phyloP scores from a whole-genome alignment of 2,888 invertebrate species.

The Pyrrhia umbra region DNA sequence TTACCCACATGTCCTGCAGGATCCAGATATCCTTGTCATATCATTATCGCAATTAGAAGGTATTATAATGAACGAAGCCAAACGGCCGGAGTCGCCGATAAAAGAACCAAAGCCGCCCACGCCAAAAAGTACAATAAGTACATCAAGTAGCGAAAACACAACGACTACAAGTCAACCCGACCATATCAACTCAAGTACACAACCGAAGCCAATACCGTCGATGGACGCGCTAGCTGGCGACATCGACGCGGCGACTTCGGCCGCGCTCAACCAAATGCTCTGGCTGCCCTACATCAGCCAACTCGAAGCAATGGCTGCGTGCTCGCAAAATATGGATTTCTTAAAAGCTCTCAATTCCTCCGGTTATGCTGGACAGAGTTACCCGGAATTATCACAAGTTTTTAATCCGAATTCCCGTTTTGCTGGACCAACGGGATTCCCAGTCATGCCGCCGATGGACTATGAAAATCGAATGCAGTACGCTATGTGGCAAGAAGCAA shows the following conservation, averaged over 20 bases:
- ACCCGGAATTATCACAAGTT: constrained; percentile 88
- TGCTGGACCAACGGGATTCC: constrained; percentile 82
- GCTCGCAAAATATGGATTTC: constrained; percentile 90
- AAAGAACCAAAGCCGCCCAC: constrained; percentile 65
- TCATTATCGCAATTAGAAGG: constrained; percentile 93
- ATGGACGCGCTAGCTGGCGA: constrained; percentile 90
- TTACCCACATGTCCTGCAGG: constrained; percentile 93
- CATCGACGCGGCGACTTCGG: constrained; percentile 92
- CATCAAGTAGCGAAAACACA: constrained; percentile 69
- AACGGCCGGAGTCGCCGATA: constrained; percentile 67
- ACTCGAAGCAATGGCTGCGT: constrained; percentile 90
- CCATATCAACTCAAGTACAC: constrained; percentile 65
- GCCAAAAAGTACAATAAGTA: constrained; percentile 67
- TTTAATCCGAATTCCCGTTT: constrained; percentile 82
- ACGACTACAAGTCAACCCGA: constrained; percentile 69
- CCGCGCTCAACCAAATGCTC: constrained; percentile 93
- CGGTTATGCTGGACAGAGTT: constrained; percentile 87
- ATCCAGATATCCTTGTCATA: constrained; percentile 94
- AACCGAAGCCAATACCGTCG: constrained; percentile 79
- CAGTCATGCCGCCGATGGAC: constrained; percentile 85
- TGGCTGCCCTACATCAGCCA: constrained; percentile 93
- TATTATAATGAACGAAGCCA: constrained; percentile 89
- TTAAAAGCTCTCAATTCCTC: constrained; percentile 89
- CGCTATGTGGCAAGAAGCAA: constrained; percentile 93
- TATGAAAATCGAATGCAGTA: constrained; percentile 90